These are phyloP conservation scores for Calidris pugnax DNA, from an alignment of 2,113 vertebrate species.

Conservation along the genomic window DNA sequence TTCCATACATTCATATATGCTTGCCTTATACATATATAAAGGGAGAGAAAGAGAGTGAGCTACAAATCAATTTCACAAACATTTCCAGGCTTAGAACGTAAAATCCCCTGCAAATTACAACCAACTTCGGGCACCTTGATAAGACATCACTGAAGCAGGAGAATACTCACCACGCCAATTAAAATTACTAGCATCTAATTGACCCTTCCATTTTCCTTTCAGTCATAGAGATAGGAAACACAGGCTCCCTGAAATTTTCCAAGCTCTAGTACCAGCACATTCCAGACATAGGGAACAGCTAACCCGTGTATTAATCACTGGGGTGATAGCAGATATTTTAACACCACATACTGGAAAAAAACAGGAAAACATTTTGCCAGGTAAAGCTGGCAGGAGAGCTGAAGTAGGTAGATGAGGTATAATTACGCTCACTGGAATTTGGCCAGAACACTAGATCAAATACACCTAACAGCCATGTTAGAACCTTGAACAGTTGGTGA, in stretches of 20 bases:
- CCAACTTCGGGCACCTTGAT: not conserved
- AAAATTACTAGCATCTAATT: not conserved
- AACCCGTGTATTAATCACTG: not conserved
- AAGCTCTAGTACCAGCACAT: not conserved
- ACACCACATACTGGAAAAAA: not conserved
- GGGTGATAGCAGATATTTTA: constrained; percentile 16
- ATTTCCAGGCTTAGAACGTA: not conserved
- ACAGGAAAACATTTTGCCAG: constrained; percentile 1
- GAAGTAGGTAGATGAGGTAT: not conserved
- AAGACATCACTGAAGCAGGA: not conserved
- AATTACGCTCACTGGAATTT: not conserved
- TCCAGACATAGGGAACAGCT: not conserved
- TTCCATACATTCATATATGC: not conserved
- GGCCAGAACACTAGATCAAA: not conserved
- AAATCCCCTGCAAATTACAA: not conserved
- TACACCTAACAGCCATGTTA: not conserved
- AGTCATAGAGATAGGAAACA: not conserved
- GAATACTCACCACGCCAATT: not conserved
- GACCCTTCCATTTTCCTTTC: not conserved
- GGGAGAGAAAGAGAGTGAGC: not conserved
- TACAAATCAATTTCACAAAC: not conserved
- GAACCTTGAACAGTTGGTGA: not conserved
- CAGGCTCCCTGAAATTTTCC: not conserved
- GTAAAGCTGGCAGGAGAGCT: not conserved
- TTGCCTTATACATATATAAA: not conserved